Evolutionary conservation across 2,888 invertebrate species (phyloP).

Genomic region (Agrochola lychnidis): DNA sequence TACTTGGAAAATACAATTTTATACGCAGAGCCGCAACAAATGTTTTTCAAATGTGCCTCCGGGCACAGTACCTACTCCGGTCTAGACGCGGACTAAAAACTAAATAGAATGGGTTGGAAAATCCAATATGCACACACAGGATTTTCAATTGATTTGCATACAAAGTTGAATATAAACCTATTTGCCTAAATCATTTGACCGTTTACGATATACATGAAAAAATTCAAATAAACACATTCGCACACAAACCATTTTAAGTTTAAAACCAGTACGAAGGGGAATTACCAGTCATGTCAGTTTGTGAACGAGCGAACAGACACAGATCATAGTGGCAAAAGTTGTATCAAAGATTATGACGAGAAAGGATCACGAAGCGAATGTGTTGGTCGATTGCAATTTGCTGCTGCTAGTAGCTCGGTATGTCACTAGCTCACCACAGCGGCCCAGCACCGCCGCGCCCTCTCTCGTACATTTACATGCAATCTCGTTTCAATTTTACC

Average conservation of each 20-base stretch:
- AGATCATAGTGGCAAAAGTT: not conserved
- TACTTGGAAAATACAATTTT: conserved; percentile 24
- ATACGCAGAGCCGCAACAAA: conserved; percentile 12
- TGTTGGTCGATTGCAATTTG: not conserved
- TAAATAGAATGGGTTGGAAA: conserved; percentile 21
- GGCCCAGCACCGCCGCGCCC: not conserved
- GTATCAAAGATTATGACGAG: not conserved
- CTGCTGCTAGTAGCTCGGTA: not conserved
- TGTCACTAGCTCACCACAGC: not conserved
- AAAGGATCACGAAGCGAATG: not conserved
- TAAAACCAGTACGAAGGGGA: not conserved
- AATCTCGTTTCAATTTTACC: conserved; percentile 66
- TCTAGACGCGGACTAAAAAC: not conserved
- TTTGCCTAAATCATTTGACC: conserved; percentile 30
- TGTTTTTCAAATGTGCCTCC: conserved; percentile 33
- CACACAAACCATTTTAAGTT: not conserved
- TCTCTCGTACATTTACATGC: conserved; percentile 60
- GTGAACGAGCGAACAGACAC: not conserved
- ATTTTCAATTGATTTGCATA: conserved; percentile 30
- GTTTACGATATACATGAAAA: conserved; percentile 15
- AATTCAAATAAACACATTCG: not conserved
- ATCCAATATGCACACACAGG: conserved; percentile 9
- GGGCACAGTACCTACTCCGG: not conserved
- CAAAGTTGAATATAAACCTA: conserved; percentile 20
- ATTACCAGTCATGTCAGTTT: not conserved